These are phyloP conservation scores for Bergia sp. DNA, from an alignment of 92 coral and sea anemone species.

Conservation along the genomic window DNA sequence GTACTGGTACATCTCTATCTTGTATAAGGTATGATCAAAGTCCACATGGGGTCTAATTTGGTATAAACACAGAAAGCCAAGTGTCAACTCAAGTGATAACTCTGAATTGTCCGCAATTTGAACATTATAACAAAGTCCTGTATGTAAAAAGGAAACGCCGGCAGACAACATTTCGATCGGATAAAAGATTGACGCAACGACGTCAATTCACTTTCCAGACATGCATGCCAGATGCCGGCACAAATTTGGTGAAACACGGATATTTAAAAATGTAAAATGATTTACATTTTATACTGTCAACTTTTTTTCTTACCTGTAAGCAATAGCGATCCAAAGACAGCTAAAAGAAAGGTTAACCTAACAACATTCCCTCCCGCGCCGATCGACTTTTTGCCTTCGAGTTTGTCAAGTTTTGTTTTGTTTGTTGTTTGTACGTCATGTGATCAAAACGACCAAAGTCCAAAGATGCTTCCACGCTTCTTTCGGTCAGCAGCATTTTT, in stretches of 20 bases:
- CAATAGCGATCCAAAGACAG: neutral
- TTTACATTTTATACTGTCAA: neutral
- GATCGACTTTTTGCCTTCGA: neutral
- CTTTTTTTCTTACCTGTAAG: neutral
- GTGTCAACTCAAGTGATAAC: too few species aligned
- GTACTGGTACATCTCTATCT: neutral
- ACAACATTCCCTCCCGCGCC: neutral
- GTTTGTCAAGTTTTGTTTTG: neutral
- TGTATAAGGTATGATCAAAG: neutral
- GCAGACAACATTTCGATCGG: neutral
- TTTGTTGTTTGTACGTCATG: conserved; percentile 12
- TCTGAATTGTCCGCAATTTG: too few species aligned
- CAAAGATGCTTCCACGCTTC: neutral
- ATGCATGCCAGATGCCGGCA: too few species aligned
- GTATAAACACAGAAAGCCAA: too few species aligned
- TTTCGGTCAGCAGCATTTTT: conserved; percentile 12
- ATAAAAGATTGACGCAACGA: too few species aligned
- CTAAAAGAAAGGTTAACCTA: neutral
- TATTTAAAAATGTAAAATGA: too few species aligned
- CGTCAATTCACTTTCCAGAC: too few species aligned
- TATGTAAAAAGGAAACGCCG: neutral
- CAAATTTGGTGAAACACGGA: too few species aligned
- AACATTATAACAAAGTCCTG: neutral
- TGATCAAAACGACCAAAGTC: neutral
- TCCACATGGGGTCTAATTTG: neutral